Percentiles rank a stretch among this genome's conserved stretches.
Evolutionary conservation across 2,797 vertebrate genomes (phyloP).

Genomic region (Paramormyrops hopkinsi): DNA sequence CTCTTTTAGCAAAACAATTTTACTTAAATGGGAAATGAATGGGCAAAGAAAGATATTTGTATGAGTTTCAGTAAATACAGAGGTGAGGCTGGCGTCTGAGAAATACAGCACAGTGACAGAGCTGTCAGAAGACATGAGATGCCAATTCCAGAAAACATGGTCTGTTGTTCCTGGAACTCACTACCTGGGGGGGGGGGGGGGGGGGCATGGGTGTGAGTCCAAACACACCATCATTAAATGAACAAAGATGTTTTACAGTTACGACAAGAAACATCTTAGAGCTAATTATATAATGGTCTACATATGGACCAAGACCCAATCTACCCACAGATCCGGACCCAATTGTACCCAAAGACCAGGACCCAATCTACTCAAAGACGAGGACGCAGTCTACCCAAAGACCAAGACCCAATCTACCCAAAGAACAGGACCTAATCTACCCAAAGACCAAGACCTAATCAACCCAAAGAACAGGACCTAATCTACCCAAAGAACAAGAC

Average conservation of each 20-base stretch:
- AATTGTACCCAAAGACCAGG: not conserved
- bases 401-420: not conserved
- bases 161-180: not conserved
- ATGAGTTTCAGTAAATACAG: constrained; percentile 34
- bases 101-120: constrained; percentile 33
- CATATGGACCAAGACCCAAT: not conserved
- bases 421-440: too few species aligned
- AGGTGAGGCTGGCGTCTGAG: constrained; percentile 35
- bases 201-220: not conserved
- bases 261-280: not conserved
- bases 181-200: too few species aligned
- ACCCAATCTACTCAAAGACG: not conserved
- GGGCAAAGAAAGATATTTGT: constrained; percentile 20
- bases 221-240: not conserved
- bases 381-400: not conserved
- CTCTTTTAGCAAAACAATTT: constrained; percentile 48
- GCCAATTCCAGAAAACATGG: constrained; percentile 48
- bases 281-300: not conserved
- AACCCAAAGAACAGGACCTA: too few species aligned
- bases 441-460: not conserved
- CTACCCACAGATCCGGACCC: too few species aligned
- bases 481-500: not conserved
- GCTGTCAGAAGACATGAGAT: constrained; percentile 50
- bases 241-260: not conserved
- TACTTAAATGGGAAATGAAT: constrained; percentile 42